These are phyloP conservation scores for Scopus umbretta DNA, from an alignment of 2,113 vertebrate species.

Conservation along the genomic window DNA sequence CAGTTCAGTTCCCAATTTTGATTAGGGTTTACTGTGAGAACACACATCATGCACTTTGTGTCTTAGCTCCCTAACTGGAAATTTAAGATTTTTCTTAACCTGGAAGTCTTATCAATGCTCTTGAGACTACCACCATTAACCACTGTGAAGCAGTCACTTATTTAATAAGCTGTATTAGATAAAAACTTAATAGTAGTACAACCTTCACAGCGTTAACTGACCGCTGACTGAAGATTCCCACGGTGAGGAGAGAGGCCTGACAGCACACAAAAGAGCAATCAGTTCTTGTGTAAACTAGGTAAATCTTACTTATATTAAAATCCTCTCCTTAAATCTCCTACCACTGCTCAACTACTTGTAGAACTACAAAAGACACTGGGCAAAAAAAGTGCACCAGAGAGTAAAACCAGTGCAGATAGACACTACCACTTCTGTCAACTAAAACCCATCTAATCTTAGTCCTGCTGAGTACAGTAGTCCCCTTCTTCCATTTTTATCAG, in stretches of 20 bases:
- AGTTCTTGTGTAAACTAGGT: not conserved
- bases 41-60: not conserved
- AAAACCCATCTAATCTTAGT: not conserved
- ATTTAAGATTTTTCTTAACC: not conserved
- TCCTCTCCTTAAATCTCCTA: not conserved
- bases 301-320: not conserved
- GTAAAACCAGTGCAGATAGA: not conserved
- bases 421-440: not conserved
- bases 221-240: not conserved
- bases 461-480: not conserved
- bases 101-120: not conserved
- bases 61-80: not conserved
- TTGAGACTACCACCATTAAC: not conserved
- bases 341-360: not conserved
- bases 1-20: not conserved
- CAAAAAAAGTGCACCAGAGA: not conserved
- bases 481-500: not conserved
- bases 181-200: not conserved
- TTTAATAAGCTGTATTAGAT: not conserved
- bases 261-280: not conserved
- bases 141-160: not conserved
- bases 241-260: not conserved
- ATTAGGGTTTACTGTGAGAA: not conserved
- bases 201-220: not conserved
- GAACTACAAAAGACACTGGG: not conserved